These are phyloP conservation scores for Mus spretus DNA, from an alignment of 2,797 vertebrate genomes.

Conservation along the genomic window DNA sequence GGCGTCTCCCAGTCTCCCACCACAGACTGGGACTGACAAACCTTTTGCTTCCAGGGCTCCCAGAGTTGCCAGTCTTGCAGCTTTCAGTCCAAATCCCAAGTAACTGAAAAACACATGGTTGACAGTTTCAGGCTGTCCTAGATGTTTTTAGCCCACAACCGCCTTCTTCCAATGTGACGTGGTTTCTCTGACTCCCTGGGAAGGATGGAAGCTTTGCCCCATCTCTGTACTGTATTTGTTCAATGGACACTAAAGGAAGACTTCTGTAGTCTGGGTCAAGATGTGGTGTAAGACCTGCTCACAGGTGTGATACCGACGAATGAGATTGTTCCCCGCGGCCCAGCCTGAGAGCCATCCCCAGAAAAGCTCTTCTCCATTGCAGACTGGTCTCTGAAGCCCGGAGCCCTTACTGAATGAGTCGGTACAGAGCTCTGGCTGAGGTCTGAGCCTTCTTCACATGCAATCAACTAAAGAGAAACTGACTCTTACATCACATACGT, in stretches of 20 bases:
- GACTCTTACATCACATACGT: constrained; percentile 26
- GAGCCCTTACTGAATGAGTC: constrained; percentile 29
- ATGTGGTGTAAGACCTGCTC: constrained; percentile 38
- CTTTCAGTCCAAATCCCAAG: constrained; percentile 96
- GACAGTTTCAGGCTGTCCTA: constrained; percentile 43
- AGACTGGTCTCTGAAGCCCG: constrained; percentile 25
- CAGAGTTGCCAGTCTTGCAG: constrained; percentile 95
- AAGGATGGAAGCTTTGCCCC: constrained; percentile 41
- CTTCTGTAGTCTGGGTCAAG: constrained; percentile 25
- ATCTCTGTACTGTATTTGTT: not conserved
- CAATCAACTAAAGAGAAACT: constrained; percentile 3
- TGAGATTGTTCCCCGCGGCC: not conserved
- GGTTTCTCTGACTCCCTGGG: constrained; percentile 29
- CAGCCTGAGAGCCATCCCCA: not conserved
- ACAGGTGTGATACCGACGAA: not conserved
- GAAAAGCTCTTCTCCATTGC: constrained; percentile 3
- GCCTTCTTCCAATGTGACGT: constrained; percentile 36
- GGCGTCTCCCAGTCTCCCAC: not conserved
- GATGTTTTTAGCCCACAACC: constrained; percentile 19
- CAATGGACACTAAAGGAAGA: not conserved
- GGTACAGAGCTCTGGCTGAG: constrained; percentile 1
- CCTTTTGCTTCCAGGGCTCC: constrained; percentile 95
- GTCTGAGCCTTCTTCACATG: not conserved
- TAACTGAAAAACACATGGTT: constrained; percentile 91
- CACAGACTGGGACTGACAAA: constrained; percentile 84